A percentile compares a stretch with the other conserved stretches of the same genome.
phyloP scores from a whole-genome alignment of 2,888 invertebrate species.

The Ceramica pisi region DNA sequence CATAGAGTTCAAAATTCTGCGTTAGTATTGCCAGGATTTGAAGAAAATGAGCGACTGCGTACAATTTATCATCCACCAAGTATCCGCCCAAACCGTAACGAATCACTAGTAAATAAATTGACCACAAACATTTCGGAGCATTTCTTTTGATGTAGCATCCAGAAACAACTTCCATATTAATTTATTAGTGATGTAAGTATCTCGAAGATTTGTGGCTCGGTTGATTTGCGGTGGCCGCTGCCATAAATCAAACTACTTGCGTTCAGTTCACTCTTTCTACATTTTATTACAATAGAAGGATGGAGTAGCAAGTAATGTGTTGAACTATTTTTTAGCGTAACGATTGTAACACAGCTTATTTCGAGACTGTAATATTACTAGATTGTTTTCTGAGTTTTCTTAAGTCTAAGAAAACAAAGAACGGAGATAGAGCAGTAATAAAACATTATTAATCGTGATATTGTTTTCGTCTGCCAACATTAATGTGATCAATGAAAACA shows the following conservation, averaged over 20 bases:
- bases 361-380: constrained; percentile 35
- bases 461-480: constrained; percentile 56
- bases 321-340: constrained; percentile 47
- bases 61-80: constrained; percentile 89
- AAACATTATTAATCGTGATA: constrained; percentile 49
- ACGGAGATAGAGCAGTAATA: constrained; percentile 40
- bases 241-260: constrained; percentile 65
- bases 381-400: constrained; percentile 31
- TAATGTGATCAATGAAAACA: constrained; percentile 55
- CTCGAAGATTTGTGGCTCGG: constrained; percentile 68
- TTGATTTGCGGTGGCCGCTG: constrained; percentile 67
- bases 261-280: constrained; percentile 48
- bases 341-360: constrained; percentile 42
- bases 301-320: constrained; percentile 13
- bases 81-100: constrained; percentile 89
- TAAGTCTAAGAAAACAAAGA: constrained; percentile 37
- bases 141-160: constrained; percentile 82
- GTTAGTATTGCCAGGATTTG: constrained; percentile 58
- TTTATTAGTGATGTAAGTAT: constrained; percentile 76
- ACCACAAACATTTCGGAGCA: constrained; percentile 86
- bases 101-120: constrained; percentile 90
- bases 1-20: constrained; percentile 70
- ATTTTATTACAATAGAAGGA: constrained; percentile 54
- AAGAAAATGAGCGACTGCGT: constrained; percentile 84
- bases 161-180: constrained; percentile 77